Conservation (phyloP, 2,888 invertebrate genomes). For the Nomada flava region DNA sequence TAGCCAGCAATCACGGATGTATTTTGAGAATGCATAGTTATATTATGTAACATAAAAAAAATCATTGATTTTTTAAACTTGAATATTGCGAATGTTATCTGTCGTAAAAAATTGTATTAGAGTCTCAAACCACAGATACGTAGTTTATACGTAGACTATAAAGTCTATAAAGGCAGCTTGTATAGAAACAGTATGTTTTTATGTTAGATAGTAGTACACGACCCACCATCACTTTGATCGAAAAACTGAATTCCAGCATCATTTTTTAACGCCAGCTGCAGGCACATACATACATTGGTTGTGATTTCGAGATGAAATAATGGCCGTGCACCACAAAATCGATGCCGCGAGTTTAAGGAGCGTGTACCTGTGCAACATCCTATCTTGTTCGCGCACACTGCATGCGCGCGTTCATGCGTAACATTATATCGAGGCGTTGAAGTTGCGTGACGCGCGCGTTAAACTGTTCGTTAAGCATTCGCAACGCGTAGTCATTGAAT, state of each 20-base stretch:
- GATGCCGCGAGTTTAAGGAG: slow-evolving; percentile 43
- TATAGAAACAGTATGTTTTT: not conserved
- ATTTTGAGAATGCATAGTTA: too few relatives aligned
- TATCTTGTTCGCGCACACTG: slow-evolving; percentile 34
- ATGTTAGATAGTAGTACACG: not conserved
- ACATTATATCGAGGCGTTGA: slow-evolving; percentile 38
- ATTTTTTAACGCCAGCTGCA: not conserved
- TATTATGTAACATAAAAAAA: too few relatives aligned
- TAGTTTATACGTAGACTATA: too few relatives aligned
- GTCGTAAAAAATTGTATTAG: too few relatives aligned
- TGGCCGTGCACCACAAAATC: slow-evolving; percentile 46
- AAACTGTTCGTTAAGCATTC: slow-evolving; percentile 48
- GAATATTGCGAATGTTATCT: too few relatives aligned
- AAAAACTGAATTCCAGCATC: not conserved
- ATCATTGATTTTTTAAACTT: too few relatives aligned
- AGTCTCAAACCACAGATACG: too few relatives aligned
- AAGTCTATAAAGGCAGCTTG: too few relatives aligned
- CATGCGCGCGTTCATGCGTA: slow-evolving; percentile 48
- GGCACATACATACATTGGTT: not conserved
- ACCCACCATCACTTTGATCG: too few relatives aligned
- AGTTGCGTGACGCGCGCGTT: slow-evolving; percentile 53
- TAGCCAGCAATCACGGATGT: too few relatives aligned
- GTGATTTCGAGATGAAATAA: slow-evolving; percentile 34
- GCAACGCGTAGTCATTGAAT: slow-evolving; percentile 46
- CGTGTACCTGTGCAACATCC: slow-evolving; percentile 29